A percentile compares a stretch with the other conserved stretches of the same genome.
These are phyloP conservation scores for Ylistrum balloti DNA, from an alignment of 1,140 invertebrate genomes.

Conservation along the genomic window DNA sequence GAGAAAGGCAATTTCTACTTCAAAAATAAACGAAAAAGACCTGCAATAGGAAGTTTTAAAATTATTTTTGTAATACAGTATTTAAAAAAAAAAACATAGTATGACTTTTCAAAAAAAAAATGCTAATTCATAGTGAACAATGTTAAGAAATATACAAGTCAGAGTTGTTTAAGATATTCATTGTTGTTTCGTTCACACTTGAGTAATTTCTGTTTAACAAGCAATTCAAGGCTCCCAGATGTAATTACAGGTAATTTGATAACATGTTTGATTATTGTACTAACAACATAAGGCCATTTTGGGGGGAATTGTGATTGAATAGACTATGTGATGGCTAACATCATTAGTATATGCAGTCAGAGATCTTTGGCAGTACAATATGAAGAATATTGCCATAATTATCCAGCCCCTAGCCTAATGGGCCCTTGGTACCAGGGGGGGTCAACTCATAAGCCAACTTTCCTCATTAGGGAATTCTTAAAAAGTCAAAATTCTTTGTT, in stretches of 20 bases:
- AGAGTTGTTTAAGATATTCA: background rate
- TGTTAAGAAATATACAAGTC: background rate
- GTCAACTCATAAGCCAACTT: background rate
- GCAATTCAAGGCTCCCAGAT: background rate
- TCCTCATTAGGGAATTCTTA: constrained; percentile 9
- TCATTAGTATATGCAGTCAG: constrained; percentile 34
- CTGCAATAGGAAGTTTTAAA: no score
- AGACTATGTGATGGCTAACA: background rate
- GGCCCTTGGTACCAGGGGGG: background rate
- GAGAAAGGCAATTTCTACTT: no score
- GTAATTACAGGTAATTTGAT: background rate
- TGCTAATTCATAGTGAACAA: background rate
- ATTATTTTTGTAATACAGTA: no score
- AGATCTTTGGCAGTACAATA: background rate
- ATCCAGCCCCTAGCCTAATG: background rate
- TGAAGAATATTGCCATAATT: constrained; percentile 7
- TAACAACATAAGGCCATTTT: background rate
- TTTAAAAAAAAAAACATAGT: no score
- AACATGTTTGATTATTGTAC: background rate
- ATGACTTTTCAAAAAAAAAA: background rate
- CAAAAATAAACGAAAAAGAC: no score
- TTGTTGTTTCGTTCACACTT: background rate
- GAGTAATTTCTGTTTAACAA: background rate
- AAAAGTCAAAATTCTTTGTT: constrained; percentile 20
- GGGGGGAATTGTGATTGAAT: background rate